These are phyloP conservation scores for Megalopta genalis DNA, from an alignment of 1,140 invertebrate species.

Conservation along the genomic window DNA sequence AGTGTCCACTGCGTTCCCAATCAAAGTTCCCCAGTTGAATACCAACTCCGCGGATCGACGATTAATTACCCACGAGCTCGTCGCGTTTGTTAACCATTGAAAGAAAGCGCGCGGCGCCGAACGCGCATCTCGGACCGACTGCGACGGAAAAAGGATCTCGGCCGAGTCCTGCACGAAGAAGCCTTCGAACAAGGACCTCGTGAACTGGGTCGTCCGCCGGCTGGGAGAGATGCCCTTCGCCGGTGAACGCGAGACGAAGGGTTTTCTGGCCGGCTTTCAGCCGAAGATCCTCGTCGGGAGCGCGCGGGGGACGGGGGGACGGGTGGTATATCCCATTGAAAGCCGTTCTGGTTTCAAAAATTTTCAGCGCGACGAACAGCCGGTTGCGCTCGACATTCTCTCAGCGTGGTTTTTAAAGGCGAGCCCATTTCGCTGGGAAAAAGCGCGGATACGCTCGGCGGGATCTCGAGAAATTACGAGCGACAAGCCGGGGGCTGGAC, in stretches of 20 bases:
- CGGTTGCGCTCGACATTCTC: slow-evolving; percentile 22
- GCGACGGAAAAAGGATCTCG: not conserved
- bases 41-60: too few species aligned
- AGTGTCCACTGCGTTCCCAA: too few species aligned
- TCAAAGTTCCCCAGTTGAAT: too few species aligned
- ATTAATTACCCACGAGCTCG: too few species aligned
- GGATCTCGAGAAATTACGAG: slow-evolving; percentile 31
- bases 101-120: too few species aligned
- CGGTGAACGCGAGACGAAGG: not conserved
- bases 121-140: too few species aligned
- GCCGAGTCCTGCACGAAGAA: too few species aligned
- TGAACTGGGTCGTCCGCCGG: slow-evolving; percentile 32
- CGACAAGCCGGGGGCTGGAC: slow-evolving; percentile 5
- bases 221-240: not conserved
- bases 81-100: too few species aligned
- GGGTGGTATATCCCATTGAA: slow-evolving; percentile 29
- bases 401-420: slow-evolving; percentile 14
- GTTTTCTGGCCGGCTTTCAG: slow-evolving; percentile 13
- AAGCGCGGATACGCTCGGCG: not conserved
- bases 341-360: slow-evolving; percentile 40
- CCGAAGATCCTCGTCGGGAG: slow-evolving; percentile 9
- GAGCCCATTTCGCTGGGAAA: slow-evolving; percentile 5
- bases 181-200: not conserved
- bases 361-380: slow-evolving; percentile 35
- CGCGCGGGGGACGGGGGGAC: too few species aligned